Percentiles rank a stretch among this genome's conserved stretches.
These are phyloP conservation scores for Sturnus vulgaris DNA, from an alignment of 2,113 vertebrate species.

Conservation along the genomic window DNA sequence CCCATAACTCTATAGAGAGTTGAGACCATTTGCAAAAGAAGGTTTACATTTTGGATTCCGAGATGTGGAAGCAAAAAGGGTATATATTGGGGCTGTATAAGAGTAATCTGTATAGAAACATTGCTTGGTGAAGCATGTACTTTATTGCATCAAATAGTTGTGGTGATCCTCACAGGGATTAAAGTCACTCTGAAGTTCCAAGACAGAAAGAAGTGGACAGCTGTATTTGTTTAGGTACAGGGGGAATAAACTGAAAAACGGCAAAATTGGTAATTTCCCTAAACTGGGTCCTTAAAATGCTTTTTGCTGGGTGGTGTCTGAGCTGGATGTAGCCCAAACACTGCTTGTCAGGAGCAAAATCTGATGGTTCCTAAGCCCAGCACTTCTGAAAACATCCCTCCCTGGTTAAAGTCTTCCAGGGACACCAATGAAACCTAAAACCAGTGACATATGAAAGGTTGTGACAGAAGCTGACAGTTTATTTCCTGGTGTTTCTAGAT, in stretches of 20 bases:
- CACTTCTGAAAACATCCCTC: neutral
- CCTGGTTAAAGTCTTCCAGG: neutral
- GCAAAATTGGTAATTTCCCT: neutral
- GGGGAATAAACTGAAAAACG: neutral
- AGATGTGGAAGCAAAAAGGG: neutral
- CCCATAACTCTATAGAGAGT: neutral
- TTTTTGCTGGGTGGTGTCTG: neutral
- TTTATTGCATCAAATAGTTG: neutral
- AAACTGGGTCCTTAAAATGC: neutral
- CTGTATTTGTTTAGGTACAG: neutral
- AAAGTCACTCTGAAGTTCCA: neutral
- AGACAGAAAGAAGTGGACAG: neutral
- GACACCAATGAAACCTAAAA: neutral
- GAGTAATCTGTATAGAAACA: neutral
- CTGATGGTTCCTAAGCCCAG: neutral
- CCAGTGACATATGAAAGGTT: neutral
- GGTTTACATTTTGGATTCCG: neutral
- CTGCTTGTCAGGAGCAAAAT: neutral
- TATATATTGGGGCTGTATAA: neutral
- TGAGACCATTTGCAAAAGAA: neutral
- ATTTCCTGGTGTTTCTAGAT: neutral
- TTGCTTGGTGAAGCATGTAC: neutral
- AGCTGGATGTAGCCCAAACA: neutral
- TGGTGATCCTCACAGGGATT: neutral
- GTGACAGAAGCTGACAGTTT: neutral